Evolutionary conservation across 2,113 vertebrate genomes (phyloP).

Genomic region (Apeltes quadracus): DNA sequence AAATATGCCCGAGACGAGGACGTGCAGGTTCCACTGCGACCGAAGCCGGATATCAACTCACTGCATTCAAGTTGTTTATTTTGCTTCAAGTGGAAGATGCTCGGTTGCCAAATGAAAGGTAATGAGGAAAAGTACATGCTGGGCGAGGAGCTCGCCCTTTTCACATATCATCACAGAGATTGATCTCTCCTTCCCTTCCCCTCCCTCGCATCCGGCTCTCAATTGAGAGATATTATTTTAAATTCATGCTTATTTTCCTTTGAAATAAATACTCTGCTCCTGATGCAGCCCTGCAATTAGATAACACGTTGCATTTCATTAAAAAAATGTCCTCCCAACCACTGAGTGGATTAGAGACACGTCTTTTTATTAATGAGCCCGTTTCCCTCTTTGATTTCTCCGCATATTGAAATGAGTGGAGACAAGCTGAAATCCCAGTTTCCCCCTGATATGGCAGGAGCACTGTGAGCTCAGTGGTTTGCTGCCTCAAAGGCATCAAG

Average conservation of each 20-base stretch:
- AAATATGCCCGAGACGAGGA: constrained; percentile 43
- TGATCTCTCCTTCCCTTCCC: constrained; percentile 61
- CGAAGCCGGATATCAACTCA: constrained; percentile 24
- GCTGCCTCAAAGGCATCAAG: constrained; percentile 59
- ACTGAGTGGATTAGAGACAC: constrained; percentile 59
- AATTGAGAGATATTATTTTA: constrained; percentile 68
- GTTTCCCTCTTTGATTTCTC: constrained; percentile 69
- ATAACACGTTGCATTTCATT: constrained; percentile 75
- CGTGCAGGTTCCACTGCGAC: constrained; percentile 18
- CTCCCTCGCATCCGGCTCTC: constrained; percentile 46
- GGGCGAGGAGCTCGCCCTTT: constrained; percentile 66
- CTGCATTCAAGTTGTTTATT: constrained; percentile 56
- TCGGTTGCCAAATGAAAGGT: constrained; percentile 69
- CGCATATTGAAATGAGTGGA: constrained; percentile 59
- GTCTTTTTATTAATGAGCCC: constrained; percentile 73
- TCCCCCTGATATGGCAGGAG: constrained; percentile 56
- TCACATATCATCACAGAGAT: constrained; percentile 72
- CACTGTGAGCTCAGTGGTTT: constrained; percentile 33
- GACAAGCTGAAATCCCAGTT: constrained; percentile 58
- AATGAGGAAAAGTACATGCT: constrained; percentile 68
- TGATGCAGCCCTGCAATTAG: constrained; percentile 65
- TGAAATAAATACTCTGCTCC: constrained; percentile 61
- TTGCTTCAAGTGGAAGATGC: constrained; percentile 60
- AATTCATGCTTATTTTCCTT: constrained; percentile 65
- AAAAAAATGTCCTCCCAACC: constrained; percentile 53